Evolutionary conservation across 1,140 invertebrate species (phyloP).

Genomic region (Drosophila kanapiae): DNA sequence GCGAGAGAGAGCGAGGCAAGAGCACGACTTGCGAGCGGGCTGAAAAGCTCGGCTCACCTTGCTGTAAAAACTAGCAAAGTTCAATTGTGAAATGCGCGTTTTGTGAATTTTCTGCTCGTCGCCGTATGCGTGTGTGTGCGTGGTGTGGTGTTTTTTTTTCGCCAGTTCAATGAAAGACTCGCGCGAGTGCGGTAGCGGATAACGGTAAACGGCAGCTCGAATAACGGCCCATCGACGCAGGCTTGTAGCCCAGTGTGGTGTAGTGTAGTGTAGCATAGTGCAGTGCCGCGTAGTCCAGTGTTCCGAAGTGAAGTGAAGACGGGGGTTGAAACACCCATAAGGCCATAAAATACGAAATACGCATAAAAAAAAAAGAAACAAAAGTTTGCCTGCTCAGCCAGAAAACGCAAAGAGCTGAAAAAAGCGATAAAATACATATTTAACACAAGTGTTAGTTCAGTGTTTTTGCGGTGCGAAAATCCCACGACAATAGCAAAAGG

Average conservation of each 20-base stretch:
- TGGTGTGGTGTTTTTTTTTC: constrained; percentile 52
- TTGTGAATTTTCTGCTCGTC: constrained; percentile 28
- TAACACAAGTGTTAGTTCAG: constrained; percentile 42
- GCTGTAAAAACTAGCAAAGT: constrained; percentile 55
- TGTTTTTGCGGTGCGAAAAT: constrained; percentile 55
- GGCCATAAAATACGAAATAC: constrained; percentile 29
- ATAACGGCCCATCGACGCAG: constrained; percentile 5
- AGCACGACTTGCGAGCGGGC: constrained; percentile 15
- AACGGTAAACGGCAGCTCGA: constrained; percentile 24
- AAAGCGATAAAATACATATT: constrained; percentile 34
- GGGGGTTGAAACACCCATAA: constrained; percentile 37
- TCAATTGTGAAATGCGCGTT: constrained; percentile 60
- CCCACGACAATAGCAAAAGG: constrained; percentile 27
- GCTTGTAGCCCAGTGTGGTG: constrained; percentile 40
- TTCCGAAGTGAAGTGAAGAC: constrained; percentile 32
- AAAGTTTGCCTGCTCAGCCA: constrained; percentile 34
- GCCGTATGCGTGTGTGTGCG: constrained; percentile 21
- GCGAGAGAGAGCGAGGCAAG: constrained; percentile 8
- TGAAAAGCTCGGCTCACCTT: constrained; percentile 49
- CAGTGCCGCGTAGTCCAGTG: constrained; percentile 31
- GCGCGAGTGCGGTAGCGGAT: constrained; percentile 66
- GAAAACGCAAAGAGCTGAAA: constrained; percentile 24
- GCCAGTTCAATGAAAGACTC: constrained; percentile 71
- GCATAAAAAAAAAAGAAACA: constrained; percentile 45
- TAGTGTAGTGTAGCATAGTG: constrained; percentile 38